Percentiles rank a stretch among this genome's conserved stretches.
phyloP scores from a whole-genome alignment of 1,140 invertebrate species.

The Trinorchestia longiramus region DNA sequence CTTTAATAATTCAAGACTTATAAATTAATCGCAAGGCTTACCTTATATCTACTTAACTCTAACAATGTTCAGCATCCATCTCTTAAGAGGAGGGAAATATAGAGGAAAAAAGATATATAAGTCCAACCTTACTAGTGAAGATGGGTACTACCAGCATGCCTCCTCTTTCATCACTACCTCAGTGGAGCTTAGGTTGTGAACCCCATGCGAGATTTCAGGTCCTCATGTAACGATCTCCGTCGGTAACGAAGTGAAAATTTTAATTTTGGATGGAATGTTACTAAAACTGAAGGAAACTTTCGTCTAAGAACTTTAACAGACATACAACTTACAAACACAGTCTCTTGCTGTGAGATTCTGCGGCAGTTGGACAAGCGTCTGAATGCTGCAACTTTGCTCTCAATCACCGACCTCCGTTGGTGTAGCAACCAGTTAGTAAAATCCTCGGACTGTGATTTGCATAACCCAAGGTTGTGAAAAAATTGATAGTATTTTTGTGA shows the following conservation, averaged over 20 bases:
- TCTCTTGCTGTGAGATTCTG: not conserved
- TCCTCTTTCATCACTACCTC: not conserved
- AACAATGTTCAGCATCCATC: not conserved
- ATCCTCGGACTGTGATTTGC: not conserved
- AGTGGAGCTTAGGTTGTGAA: not conserved
- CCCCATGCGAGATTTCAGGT: not conserved
- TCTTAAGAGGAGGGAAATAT: not conserved
- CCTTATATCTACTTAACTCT: not conserved
- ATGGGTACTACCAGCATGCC: not conserved
- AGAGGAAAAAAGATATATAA: not conserved
- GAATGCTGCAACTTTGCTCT: not conserved
- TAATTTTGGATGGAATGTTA: no score
- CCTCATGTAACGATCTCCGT: not conserved
- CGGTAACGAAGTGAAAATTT: no score
- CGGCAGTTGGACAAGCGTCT: not conserved
- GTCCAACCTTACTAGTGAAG: not conserved
- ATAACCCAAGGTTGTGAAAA: not conserved
- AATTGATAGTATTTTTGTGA: not conserved
- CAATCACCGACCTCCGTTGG: not conserved
- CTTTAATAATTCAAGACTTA: not conserved
- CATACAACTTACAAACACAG: no score
- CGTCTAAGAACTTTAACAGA: not conserved
- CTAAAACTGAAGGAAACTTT: not conserved
- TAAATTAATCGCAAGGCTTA: not conserved
- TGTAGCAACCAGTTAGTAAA: no score